Percentiles rank a stretch among this genome's conserved stretches.
These are phyloP conservation scores for Lipotes vexillifer DNA, from an alignment of 2,113 vertebrate species.

Conservation along the genomic window DNA sequence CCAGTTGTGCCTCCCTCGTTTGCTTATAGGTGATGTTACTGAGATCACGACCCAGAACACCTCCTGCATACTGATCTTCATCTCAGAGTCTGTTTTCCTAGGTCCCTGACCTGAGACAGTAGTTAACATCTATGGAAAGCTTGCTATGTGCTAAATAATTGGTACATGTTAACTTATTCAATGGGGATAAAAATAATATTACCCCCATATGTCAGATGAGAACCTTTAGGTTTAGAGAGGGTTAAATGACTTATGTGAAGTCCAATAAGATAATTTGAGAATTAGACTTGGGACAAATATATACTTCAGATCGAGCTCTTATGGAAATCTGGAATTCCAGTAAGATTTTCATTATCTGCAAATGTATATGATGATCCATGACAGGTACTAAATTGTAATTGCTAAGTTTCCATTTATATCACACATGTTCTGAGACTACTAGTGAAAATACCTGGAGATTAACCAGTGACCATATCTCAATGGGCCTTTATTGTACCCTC, in stretches of 20 bases:
- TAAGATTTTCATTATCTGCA: background rate
- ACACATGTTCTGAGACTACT: background rate
- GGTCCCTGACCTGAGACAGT: background rate
- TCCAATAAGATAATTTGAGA: background rate
- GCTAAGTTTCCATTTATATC: background rate
- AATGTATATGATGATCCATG: background rate
- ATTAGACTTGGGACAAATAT: background rate
- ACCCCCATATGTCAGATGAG: background rate
- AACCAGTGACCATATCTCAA: background rate
- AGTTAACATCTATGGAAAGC: background rate
- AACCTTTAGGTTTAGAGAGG: background rate
- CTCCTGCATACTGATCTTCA: background rate
- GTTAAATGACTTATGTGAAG: background rate
- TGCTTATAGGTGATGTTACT: background rate
- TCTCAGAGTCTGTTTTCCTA: background rate
- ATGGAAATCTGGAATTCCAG: background rate
- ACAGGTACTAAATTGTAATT: background rate
- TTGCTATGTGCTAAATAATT: background rate
- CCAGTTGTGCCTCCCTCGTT: background rate
- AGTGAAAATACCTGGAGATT: background rate
- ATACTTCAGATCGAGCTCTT: background rate
- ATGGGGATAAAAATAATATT: background rate
- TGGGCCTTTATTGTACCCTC: background rate
- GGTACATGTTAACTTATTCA: background rate
- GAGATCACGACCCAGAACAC: background rate